Evolutionary conservation across 2,113 vertebrate genomes (phyloP).

Genomic region (Microcebus lehilahytsara): DNA sequence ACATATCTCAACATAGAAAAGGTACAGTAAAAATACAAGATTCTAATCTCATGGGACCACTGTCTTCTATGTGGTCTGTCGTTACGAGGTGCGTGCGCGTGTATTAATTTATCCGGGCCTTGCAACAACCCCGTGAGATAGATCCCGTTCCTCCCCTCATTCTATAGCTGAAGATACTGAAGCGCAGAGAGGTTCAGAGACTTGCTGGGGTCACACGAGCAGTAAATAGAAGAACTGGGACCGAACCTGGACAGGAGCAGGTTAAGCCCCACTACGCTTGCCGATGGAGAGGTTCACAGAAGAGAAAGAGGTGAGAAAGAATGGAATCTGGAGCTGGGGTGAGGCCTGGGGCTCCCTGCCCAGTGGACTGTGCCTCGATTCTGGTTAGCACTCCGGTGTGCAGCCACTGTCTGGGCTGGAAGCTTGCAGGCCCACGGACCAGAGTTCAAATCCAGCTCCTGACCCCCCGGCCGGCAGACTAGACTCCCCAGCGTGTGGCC

Average conservation of each 20-base stretch:
- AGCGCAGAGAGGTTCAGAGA: not conserved
- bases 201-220: rapidly evolving
- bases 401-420: not conserved
- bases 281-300: not conserved
- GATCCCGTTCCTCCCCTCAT: not conserved
- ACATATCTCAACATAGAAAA: not conserved
- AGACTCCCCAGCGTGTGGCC: not conserved
- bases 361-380: not conserved
- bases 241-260: not conserved
- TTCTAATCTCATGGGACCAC: not conserved
- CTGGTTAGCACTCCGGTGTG: rapidly evolving
- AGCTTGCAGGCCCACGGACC: not conserved
- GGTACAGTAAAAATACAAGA: not conserved
- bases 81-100: not conserved
- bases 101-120: not conserved
- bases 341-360: not conserved
- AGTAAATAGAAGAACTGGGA: not conserved
- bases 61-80: not conserved
- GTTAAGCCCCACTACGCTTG: not conserved
- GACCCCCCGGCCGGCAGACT: rapidly evolving
- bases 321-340: not conserved
- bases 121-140: not conserved
- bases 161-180: not conserved
- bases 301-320: not conserved
- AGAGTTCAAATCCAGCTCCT: not conserved